Percentiles rank a stretch among this genome's conserved stretches.
Conservation (phyloP, 2,888 invertebrate species). For the Lasioglossum leucozonium region DNA sequence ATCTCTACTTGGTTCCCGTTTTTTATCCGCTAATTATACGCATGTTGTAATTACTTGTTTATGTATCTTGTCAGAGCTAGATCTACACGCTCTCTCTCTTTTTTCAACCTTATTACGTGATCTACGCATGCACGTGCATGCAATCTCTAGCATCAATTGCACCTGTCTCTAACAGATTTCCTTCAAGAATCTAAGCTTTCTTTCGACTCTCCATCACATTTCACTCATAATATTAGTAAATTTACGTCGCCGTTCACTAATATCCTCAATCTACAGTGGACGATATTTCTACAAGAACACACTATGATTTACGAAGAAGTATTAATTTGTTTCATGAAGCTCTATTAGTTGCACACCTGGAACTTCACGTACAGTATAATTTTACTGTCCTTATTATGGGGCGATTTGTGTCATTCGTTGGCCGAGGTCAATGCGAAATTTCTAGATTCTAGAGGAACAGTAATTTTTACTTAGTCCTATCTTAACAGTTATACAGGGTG, state of each 20-base stretch:
- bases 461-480: no score
- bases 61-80: neutral
- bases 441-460: neutral
- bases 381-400: neutral
- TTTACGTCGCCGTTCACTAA: neutral
- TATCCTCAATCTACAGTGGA: neutral
- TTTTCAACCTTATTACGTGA: neutral
- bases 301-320: neutral
- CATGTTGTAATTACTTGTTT: neutral
- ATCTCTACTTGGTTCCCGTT: neutral
- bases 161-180: neutral
- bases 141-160: neutral
- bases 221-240: neutral
- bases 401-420: neutral
- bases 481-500: no score
- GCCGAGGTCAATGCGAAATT: neutral
- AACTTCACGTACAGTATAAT: neutral
- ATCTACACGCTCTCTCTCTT: neutral
- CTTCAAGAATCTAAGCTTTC: neutral
- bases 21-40: neutral
- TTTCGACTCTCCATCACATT: neutral
- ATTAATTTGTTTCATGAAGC: neutral
- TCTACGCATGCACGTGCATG: neutral
- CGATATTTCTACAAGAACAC: neutral
- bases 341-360: neutral